Evolutionary conservation across 2,113 vertebrate species (phyloP).

Genomic region (Dascyllus trimaculatus): DNA sequence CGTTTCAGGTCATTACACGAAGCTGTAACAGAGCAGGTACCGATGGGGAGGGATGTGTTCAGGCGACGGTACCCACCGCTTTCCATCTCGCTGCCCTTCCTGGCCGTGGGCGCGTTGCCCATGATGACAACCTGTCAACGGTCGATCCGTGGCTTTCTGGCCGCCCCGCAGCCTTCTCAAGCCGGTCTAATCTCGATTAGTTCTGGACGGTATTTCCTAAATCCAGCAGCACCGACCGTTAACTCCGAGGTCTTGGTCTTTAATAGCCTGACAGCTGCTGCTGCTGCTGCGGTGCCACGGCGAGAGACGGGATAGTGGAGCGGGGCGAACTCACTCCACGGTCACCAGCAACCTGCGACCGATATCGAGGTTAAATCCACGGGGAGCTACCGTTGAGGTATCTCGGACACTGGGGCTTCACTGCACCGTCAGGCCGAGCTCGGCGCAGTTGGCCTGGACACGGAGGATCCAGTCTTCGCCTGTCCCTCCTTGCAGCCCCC

Average conservation of each 20-base stretch:
- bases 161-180: slow-evolving; percentile 68
- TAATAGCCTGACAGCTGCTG: slow-evolving; percentile 61
- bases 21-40: slow-evolving; percentile 32
- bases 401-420: slow-evolving; percentile 41
- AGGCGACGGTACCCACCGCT: slow-evolving; percentile 85
- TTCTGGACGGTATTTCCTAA: slow-evolving; percentile 41
- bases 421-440: slow-evolving; percentile 70
- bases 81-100: slow-evolving; percentile 93
- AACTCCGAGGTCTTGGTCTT: slow-evolving; percentile 31
- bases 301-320: slow-evolving; percentile 27
- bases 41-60: slow-evolving; percentile 33
- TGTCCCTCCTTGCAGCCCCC: slow-evolving; percentile 71
- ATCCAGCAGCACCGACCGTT: slow-evolving; percentile 49
- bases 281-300: slow-evolving; percentile 58
- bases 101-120: slow-evolving; percentile 95
- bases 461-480: slow-evolving; percentile 68
- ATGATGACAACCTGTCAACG: slow-evolving; percentile 86
- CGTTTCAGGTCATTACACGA: slow-evolving; percentile 10
- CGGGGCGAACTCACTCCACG: slow-evolving; percentile 36
- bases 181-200: slow-evolving; percentile 56
- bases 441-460: slow-evolving; percentile 67
- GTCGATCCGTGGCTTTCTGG: slow-evolving; percentile 70
- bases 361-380: slow-evolving; percentile 32
- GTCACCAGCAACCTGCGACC: slow-evolving; percentile 27
- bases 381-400: slow-evolving; percentile 22